Conservation (phyloP, 2,797 vertebrate species). For the Simalia tracyae region DNA sequence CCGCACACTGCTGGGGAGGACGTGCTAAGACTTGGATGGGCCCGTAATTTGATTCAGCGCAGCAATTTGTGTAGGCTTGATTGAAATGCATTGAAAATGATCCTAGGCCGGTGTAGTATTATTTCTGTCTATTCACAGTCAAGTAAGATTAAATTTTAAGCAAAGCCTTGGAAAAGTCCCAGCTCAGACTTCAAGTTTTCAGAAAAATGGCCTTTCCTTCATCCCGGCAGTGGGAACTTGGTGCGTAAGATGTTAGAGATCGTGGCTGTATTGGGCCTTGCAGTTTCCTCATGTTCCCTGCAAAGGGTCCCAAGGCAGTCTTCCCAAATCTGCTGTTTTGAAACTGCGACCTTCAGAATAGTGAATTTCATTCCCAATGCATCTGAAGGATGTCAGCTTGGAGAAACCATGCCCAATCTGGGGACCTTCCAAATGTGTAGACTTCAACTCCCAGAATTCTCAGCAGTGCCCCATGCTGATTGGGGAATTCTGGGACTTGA, state of each 20-base stretch:
- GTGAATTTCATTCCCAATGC: background rate
- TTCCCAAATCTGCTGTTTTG: background rate
- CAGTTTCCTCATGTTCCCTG: background rate
- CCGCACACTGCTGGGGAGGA: background rate
- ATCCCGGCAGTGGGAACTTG: background rate
- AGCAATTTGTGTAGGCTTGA: background rate
- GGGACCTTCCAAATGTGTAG: background rate
- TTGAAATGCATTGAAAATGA: background rate
- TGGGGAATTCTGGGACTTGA: background rate
- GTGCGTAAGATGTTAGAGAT: background rate
- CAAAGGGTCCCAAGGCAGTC: background rate
- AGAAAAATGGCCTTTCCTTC: background rate
- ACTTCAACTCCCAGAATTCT: background rate
- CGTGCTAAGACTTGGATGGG: background rate
- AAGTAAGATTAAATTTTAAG: background rate
- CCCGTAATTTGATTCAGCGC: background rate
- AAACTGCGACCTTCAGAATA: background rate
- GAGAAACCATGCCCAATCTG: background rate
- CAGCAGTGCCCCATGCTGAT: background rate
- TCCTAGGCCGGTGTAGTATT: background rate
- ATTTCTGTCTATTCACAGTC: background rate
- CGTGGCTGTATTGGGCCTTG: background rate
- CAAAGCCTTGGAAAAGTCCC: background rate
- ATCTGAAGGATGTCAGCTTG: background rate
- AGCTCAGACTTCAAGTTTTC: background rate